Percentiles rank a stretch among this genome's conserved stretches.
Evolutionary conservation across 2,888 invertebrate genomes (phyloP).

Genomic region (Leptopilina myrica): DNA sequence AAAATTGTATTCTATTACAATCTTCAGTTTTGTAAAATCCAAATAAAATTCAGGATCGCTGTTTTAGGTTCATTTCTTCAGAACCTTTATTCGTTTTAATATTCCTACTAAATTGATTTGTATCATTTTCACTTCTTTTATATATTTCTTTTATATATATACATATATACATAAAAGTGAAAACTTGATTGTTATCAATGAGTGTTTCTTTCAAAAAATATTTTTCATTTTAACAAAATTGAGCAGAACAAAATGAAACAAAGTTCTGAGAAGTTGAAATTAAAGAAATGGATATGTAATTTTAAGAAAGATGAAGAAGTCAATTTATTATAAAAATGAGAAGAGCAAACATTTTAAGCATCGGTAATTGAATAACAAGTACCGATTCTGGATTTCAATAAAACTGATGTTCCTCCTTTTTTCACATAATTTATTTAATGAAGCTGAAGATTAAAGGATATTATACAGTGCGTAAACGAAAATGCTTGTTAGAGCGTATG

Average conservation of each 20-base stretch:
- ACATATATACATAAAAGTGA: too few relatives aligned
- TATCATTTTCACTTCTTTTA: not conserved
- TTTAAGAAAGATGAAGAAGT: too few relatives aligned
- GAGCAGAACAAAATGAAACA: too few relatives aligned
- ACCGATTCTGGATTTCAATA: slow-evolving; percentile 1
- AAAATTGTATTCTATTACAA: slow-evolving; percentile 9
- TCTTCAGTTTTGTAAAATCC: slow-evolving; percentile 29
- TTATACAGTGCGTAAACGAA: slow-evolving; percentile 33
- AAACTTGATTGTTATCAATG: too few relatives aligned
- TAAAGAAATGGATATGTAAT: too few relatives aligned
- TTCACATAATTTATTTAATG: not conserved
- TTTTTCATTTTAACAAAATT: too few relatives aligned
- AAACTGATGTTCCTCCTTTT: not conserved
- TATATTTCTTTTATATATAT: too few relatives aligned
- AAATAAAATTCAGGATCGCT: slow-evolving; percentile 3
- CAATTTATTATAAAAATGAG: not conserved
- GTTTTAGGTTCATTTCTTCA: slow-evolving; percentile 9
- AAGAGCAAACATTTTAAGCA: not conserved
- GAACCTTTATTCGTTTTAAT: not conserved
- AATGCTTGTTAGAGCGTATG: slow-evolving; percentile 54
- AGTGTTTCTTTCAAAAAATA: too few relatives aligned
- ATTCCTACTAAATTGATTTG: not conserved
- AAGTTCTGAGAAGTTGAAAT: too few relatives aligned
- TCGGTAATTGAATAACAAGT: not conserved
- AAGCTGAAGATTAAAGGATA: not conserved